Evolutionary conservation across 2,888 invertebrate species (phyloP).

Genomic region (Phalera bucephala): DNA sequence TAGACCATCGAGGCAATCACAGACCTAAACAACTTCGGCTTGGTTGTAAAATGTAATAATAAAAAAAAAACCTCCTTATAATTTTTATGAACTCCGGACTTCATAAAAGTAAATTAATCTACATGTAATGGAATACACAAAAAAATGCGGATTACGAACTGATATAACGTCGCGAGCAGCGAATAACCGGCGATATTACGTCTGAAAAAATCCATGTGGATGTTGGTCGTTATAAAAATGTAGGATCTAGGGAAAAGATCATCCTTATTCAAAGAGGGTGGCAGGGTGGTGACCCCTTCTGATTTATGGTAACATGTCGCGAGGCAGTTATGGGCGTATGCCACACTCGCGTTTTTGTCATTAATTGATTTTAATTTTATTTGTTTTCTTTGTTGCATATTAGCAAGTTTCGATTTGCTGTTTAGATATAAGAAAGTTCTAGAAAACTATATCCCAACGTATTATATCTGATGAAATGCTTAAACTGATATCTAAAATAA

Average conservation of each 20-base stretch:
- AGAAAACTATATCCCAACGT: too few relatives aligned
- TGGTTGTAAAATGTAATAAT: too few relatives aligned
- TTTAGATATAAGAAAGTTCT: too few relatives aligned
- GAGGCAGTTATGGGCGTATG: slow-evolving; percentile 62
- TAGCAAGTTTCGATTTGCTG: too few relatives aligned
- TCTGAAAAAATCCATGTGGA: slow-evolving; percentile 53
- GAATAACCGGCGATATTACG: slow-evolving; percentile 7
- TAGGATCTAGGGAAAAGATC: slow-evolving; percentile 80
- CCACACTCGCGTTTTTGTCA: slow-evolving; percentile 75
- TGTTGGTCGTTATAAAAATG: slow-evolving; percentile 79
- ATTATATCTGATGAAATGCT: too few relatives aligned
- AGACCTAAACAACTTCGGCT: too few relatives aligned
- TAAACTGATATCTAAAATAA: too few relatives aligned
- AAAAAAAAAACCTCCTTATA: too few relatives aligned
- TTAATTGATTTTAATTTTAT: slow-evolving; percentile 77
- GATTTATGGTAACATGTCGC: slow-evolving; percentile 82
- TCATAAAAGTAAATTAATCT: too few relatives aligned
- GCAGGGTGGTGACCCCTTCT: slow-evolving; percentile 64
- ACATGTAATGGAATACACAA: too few relatives aligned
- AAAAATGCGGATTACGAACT: neutral
- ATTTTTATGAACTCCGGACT: too few relatives aligned
- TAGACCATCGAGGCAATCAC: too few relatives aligned
- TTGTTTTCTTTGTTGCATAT: slow-evolving; percentile 31
- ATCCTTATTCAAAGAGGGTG: slow-evolving; percentile 60
- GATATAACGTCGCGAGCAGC: slow-evolving; percentile 12